phyloP scores from a whole-genome alignment of 2,888 invertebrate species.

The Amphipyra tragopoginis region DNA sequence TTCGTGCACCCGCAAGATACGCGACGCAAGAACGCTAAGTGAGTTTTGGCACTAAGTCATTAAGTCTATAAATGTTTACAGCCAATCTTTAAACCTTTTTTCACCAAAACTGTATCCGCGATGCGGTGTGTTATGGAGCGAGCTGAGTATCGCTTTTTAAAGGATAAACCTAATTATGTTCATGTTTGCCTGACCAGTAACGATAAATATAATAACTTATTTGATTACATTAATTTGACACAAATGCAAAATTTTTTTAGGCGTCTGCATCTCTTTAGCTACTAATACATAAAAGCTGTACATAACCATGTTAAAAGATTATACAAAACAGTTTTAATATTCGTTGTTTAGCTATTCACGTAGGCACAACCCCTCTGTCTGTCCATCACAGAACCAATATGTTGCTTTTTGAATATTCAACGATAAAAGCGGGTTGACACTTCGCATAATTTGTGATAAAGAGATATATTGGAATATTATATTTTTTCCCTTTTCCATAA shows the following conservation, averaged over 20 bases:
- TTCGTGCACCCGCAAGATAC: too few species aligned
- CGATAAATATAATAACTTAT: neutral
- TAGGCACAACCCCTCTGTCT: neutral
- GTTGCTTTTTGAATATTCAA: constrained; percentile 41
- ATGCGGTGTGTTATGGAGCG: neutral
- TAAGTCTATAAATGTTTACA: too few species aligned
- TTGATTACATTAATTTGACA: neutral
- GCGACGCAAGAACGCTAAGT: too few species aligned
- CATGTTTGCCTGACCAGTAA: neutral
- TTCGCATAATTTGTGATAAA: constrained; percentile 13
- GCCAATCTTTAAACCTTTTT: neutral
- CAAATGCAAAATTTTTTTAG: neutral
- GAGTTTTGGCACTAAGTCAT: too few species aligned
- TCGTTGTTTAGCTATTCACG: constrained; percentile 15
- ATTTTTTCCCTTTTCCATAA: too few species aligned
- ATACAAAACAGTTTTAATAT: constrained; percentile 3
- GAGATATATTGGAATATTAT: too few species aligned
- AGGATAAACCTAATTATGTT: neutral
- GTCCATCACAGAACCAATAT: constrained; percentile 21
- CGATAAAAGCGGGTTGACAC: constrained; percentile 22
- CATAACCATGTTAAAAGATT: neutral
- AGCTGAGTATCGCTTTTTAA: neutral
- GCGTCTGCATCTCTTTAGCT: too few species aligned
- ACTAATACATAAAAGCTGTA: too few species aligned
- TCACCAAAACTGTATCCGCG: neutral